Percentiles rank a stretch among this genome's conserved stretches.
These are phyloP conservation scores for Emydocephalus ijimae DNA, from an alignment of 2,113 vertebrate genomes.

Conservation along the genomic window DNA sequence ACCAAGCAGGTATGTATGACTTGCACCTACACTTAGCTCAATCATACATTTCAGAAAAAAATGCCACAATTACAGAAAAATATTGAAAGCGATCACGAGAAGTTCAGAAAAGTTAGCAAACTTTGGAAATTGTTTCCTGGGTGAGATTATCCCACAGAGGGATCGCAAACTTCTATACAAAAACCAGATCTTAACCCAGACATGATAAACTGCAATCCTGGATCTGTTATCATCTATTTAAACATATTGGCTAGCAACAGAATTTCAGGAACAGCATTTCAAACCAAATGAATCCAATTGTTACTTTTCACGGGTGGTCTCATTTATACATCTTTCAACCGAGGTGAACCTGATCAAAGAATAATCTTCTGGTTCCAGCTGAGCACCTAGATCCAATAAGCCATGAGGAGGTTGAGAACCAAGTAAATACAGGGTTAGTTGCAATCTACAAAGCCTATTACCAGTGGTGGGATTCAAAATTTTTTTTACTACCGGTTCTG, in stretches of 20 bases:
- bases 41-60: not conserved
- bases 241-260: not conserved
- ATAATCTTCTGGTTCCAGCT: not conserved
- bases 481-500: too few relatives aligned
- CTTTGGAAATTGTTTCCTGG: not conserved
- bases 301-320: not conserved
- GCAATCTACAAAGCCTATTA: not conserved
- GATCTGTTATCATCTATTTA: not conserved
- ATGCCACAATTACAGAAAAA: not conserved
- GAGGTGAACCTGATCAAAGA: not conserved
- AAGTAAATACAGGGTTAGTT: not conserved
- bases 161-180: not conserved
- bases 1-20: not conserved
- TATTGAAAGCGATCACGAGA: not conserved
- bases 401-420: not conserved
- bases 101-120: not conserved
- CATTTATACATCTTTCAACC: not conserved
- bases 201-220: not conserved
- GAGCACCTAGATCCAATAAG: not conserved
- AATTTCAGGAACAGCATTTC: not conserved
- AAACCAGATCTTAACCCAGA: not conserved
- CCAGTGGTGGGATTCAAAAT: not conserved
- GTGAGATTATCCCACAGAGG: not conserved
- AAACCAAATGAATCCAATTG: not conserved
- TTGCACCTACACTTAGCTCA: not conserved